Conservation (phyloP, 1,140 invertebrate species). For the Aphis gossypii region DNA sequence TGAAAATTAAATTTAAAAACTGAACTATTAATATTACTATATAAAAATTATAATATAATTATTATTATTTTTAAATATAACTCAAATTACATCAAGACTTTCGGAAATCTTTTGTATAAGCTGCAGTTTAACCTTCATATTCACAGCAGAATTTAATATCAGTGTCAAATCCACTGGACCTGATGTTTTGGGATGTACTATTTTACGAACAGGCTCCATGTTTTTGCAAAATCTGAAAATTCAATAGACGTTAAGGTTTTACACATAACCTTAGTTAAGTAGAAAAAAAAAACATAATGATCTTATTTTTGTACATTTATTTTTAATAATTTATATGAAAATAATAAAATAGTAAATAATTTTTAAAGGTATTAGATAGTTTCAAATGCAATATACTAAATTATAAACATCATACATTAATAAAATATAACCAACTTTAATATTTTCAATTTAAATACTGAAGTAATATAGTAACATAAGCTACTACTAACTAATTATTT, state of each 20-base stretch:
- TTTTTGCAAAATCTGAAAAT: background rate
- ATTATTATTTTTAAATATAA: background rate
- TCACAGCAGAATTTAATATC: constrained; percentile 30
- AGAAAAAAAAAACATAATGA: background rate
- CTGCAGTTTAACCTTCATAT: constrained; percentile 35
- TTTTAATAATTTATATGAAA: background rate
- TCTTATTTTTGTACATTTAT: background rate
- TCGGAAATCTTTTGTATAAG: constrained; percentile 35
- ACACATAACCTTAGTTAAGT: background rate
- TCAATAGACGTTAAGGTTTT: background rate
- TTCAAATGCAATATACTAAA: background rate
- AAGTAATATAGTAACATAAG: too few relatives aligned
- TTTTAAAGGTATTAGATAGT: background rate
- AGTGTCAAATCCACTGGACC: constrained; percentile 30
- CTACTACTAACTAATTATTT: too few relatives aligned
- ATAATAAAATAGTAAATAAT: background rate
- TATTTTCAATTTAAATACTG: background rate
- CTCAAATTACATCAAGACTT: constrained; percentile 6
- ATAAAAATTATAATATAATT: background rate
- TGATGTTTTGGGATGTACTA: background rate
- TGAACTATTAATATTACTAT: too few relatives aligned
- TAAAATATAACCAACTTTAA: background rate
- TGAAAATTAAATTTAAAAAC: constrained; percentile 19
- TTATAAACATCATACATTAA: background rate
- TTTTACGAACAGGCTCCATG: constrained; percentile 41